Base-by-base conservation (phyloP, 2,888 invertebrate genomes). In the Calephelis perditalis region DNA sequence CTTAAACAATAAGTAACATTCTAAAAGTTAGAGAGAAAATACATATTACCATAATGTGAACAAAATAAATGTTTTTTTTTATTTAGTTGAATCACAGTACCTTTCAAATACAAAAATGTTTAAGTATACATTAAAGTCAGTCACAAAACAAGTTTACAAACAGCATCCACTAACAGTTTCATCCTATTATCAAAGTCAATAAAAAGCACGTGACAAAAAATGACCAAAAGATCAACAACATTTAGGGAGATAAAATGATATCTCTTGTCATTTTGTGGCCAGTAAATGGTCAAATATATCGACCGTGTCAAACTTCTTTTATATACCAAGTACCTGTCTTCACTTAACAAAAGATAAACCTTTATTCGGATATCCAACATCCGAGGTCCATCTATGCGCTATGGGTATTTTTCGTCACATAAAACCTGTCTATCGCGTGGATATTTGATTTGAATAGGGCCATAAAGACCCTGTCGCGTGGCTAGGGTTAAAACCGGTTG, bases 371-470 rank as follows among this genome's bases (percentile, higher is more conserved):
- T 68, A 71, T 71, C 74, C 79, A 86, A 81, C 90, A 90, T 90
- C 90, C 86, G 75, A 75, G 89, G 84, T 84, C 87, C 88, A 87
- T 78, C 63, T 83, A 85, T 78, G 78, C 75, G 75, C 71, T 74
- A 76, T 78, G 71, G 76, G 75, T 73, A 72, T 68, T 71, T 71
- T 68, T 69, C 65, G 12, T 9, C n/a, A 12, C 49, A 52, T 58
- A 37, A 67, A 74, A 72, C 72, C 67, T 70, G 76, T 70, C 66
- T 62, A 37, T 43, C 64, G 63, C 65, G 63, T 65, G 62, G 60
- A 26, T 37, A 37, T 62, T 58, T 68, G 69, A 74, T 74, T 73
- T 69, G 71, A 63, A 66, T 67, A 66, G 65, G 69, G 72, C 73
- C 66, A 72, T 79, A 57, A 36, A 45, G 46, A 45, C 57, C 57